Evolutionary conservation across 2,888 invertebrate species (phyloP).

Genomic region (Pseudanteris insignis): DNA sequence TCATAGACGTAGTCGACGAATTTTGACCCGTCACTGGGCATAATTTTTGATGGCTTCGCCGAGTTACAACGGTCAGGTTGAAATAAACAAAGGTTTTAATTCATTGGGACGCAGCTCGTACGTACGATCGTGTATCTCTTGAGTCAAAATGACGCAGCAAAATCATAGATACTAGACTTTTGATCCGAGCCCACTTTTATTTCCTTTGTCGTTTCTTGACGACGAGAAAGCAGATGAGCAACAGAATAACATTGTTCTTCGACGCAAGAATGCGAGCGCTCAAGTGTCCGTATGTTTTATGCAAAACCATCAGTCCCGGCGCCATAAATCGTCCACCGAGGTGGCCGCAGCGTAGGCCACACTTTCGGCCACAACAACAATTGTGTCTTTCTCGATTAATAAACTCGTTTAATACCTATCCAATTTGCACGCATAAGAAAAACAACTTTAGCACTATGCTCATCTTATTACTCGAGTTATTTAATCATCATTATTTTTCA

Average conservation of each 20-base stretch:
- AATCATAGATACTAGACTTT: constrained; percentile 44
- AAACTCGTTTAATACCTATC: constrained; percentile 29
- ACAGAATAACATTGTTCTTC: constrained; percentile 43
- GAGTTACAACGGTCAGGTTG: constrained; percentile 11
- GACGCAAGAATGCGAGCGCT: constrained; percentile 37
- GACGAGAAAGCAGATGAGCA: constrained; percentile 38
- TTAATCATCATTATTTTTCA: too few relatives aligned
- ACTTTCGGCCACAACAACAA: constrained; percentile 24
- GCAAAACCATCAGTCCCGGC: constrained; percentile 44
- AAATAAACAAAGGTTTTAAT: constrained; percentile 33
- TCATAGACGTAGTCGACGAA: constrained; percentile 14
- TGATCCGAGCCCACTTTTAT: constrained; percentile 37
- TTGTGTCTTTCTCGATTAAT: constrained; percentile 23
- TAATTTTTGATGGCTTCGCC: constrained; percentile 27
- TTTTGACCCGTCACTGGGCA: constrained; percentile 35
- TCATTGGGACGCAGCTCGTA: constrained; percentile 15
- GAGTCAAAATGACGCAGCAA: constrained; percentile 54
- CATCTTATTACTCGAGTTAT: too few relatives aligned
- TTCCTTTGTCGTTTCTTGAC: constrained; percentile 42
- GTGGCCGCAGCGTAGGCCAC: constrained; percentile 43
- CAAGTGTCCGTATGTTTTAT: constrained; percentile 45
- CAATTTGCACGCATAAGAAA: constrained; percentile 15
- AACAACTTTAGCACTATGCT: too few relatives aligned
- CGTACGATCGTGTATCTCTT: constrained; percentile 48
- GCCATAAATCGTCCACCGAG: constrained; percentile 45